Conservation (phyloP, 2,113 vertebrate species). For the Zeus faber region DNA sequence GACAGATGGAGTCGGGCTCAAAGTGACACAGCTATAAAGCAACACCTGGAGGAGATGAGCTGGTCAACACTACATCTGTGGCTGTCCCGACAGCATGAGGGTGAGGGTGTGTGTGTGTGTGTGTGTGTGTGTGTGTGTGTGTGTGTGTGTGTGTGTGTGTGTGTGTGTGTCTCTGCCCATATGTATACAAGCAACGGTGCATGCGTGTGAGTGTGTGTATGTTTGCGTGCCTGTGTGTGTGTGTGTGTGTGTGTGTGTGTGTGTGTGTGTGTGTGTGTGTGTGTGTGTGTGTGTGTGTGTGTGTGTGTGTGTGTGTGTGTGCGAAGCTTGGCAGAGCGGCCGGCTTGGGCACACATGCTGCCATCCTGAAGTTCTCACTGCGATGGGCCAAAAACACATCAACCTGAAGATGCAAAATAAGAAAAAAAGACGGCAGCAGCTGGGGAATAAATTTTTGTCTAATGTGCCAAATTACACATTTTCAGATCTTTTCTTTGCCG, state of each 20-base stretch:
- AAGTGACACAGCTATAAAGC: slow-evolving; percentile 74
- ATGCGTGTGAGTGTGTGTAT: neutral
- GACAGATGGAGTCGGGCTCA: slow-evolving; percentile 76
- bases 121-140: slow-evolving; percentile 17
- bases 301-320: neutral
- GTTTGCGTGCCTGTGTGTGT: neutral
- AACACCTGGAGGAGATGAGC: slow-evolving; percentile 73
- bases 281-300: neutral
- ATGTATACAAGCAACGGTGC: neutral
- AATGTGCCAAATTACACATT: neutral
- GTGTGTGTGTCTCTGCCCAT: slow-evolving; percentile 23
- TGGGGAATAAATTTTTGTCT: slow-evolving; percentile 1
- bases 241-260: neutral
- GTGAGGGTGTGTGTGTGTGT: slow-evolving; percentile 8
- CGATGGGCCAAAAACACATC: neutral
- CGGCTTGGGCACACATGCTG: neutral
- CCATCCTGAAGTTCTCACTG: neutral
- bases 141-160: slow-evolving; percentile 27
- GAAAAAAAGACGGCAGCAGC: neutral
- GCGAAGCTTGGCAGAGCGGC: neutral
- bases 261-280: neutral
- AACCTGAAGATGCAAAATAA: neutral
- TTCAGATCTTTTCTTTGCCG: neutral
- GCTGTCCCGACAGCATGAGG: slow-evolving; percentile 48
- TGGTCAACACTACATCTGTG: slow-evolving; percentile 72